Conservation (phyloP, 1,140 invertebrate genomes). For the Macrobrachium nipponense region DNA sequence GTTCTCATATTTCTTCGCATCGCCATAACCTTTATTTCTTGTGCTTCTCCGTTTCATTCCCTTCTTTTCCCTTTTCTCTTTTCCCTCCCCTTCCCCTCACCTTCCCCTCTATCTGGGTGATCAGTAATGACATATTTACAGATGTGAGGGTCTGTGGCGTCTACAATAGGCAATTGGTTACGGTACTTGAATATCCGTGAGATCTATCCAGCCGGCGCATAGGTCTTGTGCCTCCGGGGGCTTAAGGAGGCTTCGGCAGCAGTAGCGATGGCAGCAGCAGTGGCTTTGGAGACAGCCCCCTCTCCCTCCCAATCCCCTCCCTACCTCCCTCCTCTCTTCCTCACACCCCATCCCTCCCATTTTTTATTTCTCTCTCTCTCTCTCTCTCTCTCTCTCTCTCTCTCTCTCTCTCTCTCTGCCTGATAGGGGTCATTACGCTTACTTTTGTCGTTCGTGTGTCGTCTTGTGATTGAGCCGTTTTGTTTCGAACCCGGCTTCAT, state of each 20-base stretch:
- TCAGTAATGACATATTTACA: constrained; percentile 52
- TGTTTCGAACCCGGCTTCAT: no score
- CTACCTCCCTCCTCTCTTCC: no score
- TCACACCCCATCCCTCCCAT: neutral
- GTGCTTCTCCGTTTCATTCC: neutral
- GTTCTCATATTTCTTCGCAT: neutral
- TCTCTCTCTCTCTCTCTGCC: neutral
- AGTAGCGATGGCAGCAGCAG: neutral
- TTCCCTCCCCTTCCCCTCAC: neutral
- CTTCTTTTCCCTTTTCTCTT: neutral
- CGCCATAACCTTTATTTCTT: neutral
- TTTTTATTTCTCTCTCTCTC: neutral
- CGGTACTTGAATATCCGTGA: constrained; percentile 48
- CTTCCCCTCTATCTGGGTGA: constrained; percentile 16
- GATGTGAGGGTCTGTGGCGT: constrained; percentile 30
- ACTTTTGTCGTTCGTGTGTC: neutral
- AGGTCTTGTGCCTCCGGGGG: neutral
- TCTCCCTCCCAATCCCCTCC: neutral
- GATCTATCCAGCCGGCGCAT: constrained; percentile 32
- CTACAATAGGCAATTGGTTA: constrained; percentile 49
- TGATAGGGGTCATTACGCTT: neutral
- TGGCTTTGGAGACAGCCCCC: neutral
- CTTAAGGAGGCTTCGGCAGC: no score
- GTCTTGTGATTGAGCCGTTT: neutral
- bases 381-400: constrained; percentile 3